Evolutionary conservation across 2,797 vertebrate species (phyloP).

Genomic region (Telmatherina bonti): DNA sequence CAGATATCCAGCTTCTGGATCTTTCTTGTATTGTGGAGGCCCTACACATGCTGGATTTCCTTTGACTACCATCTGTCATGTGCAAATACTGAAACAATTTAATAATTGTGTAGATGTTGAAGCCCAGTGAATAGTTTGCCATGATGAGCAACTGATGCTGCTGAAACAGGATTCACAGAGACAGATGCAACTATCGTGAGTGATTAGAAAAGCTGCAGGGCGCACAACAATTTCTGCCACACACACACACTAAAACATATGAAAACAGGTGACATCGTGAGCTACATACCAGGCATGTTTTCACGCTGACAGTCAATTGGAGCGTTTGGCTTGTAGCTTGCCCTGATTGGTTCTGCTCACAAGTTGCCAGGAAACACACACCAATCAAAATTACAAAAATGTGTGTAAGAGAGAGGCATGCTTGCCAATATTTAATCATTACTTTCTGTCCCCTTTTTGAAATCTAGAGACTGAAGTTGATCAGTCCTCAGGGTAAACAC

Average conservation of each 20-base stretch:
- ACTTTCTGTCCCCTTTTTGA: slow-evolving; percentile 13
- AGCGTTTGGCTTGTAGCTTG: slow-evolving; percentile 32
- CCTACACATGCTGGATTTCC: neutral
- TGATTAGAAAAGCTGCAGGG: slow-evolving; percentile 41
- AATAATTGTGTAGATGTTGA: neutral
- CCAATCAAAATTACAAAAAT: slow-evolving; percentile 9
- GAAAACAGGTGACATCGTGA: slow-evolving; percentile 63
- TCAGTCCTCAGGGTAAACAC: slow-evolving; percentile 6
- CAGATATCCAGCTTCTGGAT: neutral
- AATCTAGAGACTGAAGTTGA: slow-evolving; percentile 9
- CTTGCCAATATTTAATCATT: slow-evolving; percentile 5
- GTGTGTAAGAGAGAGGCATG: neutral
- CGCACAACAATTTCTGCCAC: slow-evolving; percentile 24
- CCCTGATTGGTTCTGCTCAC: slow-evolving; percentile 65
- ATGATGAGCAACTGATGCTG: slow-evolving; percentile 30
- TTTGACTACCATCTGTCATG: neutral
- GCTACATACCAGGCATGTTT: slow-evolving; percentile 45
- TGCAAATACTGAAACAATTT: neutral
- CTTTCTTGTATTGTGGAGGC: neutral
- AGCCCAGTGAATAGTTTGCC: slow-evolving; percentile 13
- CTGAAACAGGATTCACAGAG: slow-evolving; percentile 12
- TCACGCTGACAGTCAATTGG: slow-evolving; percentile 21
- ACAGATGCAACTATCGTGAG: slow-evolving; percentile 41
- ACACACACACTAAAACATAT: slow-evolving; percentile 22
- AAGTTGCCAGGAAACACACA: slow-evolving; percentile 33